phyloP scores from a whole-genome alignment of 2,113 vertebrate genomes.

The Hiodon tergisus region DNA sequence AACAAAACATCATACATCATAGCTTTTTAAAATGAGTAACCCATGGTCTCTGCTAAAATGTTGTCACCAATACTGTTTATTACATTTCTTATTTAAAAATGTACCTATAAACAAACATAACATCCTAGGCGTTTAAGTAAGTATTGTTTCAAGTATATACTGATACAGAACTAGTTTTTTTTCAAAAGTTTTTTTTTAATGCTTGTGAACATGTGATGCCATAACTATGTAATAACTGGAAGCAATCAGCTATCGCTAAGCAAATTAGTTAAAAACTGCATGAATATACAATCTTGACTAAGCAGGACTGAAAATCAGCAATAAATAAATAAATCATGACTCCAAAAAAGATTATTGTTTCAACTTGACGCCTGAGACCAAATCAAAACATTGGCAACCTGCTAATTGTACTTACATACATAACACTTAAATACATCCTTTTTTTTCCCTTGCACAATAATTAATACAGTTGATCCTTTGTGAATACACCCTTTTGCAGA shows the following conservation, averaged over 20 bases:
- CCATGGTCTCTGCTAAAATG: slow-evolving; percentile 63
- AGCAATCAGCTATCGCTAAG: slow-evolving; percentile 43
- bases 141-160: slow-evolving; percentile 64
- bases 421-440: background rate
- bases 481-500: background rate
- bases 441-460: background rate
- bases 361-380: background rate
- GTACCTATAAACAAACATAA: slow-evolving; percentile 70
- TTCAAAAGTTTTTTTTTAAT: slow-evolving; percentile 56
- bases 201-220: slow-evolving; percentile 63
- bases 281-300: slow-evolving; percentile 17
- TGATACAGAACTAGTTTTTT: slow-evolving; percentile 57
- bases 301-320: slow-evolving; percentile 8
- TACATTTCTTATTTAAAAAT: slow-evolving; percentile 69
- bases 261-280: slow-evolving; percentile 34
- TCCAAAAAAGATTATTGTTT: slow-evolving; percentile 11
- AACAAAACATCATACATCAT: background rate
- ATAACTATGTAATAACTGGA: slow-evolving; percentile 51
- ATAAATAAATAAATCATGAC: background rate
- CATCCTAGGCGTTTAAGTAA: slow-evolving; percentile 62
- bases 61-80: slow-evolving; percentile 66
- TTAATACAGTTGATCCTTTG: background rate
- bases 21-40: slow-evolving; percentile 58
- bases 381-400: too few relatives aligned
- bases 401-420: too few relatives aligned